Base-by-base conservation (phyloP, 64 coral and sea anemone genomes). In the Stichodactyla helianthus region DNA sequence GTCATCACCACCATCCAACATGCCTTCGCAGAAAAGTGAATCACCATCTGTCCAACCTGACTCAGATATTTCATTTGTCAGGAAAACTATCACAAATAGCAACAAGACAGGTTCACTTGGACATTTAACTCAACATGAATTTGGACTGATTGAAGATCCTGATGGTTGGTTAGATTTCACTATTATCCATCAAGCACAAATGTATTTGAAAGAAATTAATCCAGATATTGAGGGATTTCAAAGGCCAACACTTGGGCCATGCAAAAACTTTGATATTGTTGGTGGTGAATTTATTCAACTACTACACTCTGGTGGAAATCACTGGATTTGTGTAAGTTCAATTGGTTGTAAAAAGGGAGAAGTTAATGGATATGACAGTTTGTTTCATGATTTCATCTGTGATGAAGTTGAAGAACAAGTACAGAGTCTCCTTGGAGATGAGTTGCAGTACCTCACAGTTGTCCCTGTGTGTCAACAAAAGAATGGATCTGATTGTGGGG, bases 261-360 rank as follows among this genome's bases (percentile, higher is more conserved):
- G 76, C 51, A 12, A 51, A 25, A 67, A 87, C 22, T 77, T 87
- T 87, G 68, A 87, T 28, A 28, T 86, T 20, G 35, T 86, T 17
- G 68, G 61, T 86, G 60, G 86, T 26, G 65, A 88, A 79, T 88
- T 88, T 88, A 31, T 88, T 14, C 86, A 88, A 54, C 19, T 88
- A 60, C 61, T 79, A 22, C 86, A 88, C 60, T 60, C 76, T 59
- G 86, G 74, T 18, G 54, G 61, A 26, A 22, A 88, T 79, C 86
- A 88, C 71, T 88, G 86, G 76, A 54, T 88, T 50, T 88, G 71
- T 57, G 54, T 88, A 25, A 79, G 86, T 74, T 88, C 86, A 50
- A 14, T 88, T 50, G 86, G 74, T 60, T 88, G 86, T 59, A 1
- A 50, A 50, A 44, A 71, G 20, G 55, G 86, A 79, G 22, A 18